Evolutionary conservation across 2,113 vertebrate genomes (phyloP).

Genomic region (Dipodomys ordii): DNA sequence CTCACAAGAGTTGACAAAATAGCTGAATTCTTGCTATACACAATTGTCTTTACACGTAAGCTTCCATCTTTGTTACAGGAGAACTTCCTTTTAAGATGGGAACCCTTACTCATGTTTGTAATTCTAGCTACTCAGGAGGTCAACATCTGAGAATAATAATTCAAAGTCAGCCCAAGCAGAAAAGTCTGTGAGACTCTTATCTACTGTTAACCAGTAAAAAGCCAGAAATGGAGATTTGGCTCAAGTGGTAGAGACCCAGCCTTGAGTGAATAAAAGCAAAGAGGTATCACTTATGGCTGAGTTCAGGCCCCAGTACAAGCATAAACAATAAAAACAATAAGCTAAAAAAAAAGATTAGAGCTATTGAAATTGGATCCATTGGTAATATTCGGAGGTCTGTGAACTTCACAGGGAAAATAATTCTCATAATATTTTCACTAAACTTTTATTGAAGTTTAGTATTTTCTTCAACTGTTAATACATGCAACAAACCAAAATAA

Average conservation of each 20-base stretch:
- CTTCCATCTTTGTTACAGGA: background rate
- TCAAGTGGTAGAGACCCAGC: too few species aligned
- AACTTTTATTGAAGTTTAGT: conserved; percentile 15
- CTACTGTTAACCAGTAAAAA: too few species aligned
- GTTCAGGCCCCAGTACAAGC: too few species aligned
- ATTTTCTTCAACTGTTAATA: background rate
- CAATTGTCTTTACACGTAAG: background rate
- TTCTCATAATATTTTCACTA: conserved; percentile 24
- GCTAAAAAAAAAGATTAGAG: too few species aligned
- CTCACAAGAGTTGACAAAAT: background rate
- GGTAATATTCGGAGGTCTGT: background rate
- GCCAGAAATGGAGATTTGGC: too few species aligned
- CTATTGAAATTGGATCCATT: background rate
- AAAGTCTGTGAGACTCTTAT: too few species aligned
- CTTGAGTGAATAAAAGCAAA: too few species aligned
- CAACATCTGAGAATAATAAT: too few species aligned
- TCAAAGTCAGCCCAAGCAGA: too few species aligned
- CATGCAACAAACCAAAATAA: background rate
- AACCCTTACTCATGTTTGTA: background rate
- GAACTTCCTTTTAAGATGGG: background rate
- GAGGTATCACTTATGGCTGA: too few species aligned
- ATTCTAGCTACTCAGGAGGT: too few species aligned
- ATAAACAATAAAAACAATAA: too few species aligned
- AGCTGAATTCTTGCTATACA: background rate
- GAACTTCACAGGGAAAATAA: background rate